Evolutionary conservation across 2,797 vertebrate species (phyloP).

Genomic region (Myripristis murdjan): DNA sequence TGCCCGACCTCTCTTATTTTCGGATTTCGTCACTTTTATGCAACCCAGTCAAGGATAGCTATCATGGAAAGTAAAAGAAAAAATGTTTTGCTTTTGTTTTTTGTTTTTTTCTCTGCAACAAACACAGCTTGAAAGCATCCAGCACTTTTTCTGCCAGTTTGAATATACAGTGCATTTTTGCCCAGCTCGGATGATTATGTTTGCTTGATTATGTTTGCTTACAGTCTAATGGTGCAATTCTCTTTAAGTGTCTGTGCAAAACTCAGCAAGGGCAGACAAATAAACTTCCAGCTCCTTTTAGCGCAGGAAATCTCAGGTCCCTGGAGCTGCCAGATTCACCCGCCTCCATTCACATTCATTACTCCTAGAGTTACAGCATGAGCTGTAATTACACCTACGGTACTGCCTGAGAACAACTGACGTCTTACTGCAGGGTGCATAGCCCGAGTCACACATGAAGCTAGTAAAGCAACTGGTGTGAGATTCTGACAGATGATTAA

Average conservation of each 20-base stretch:
- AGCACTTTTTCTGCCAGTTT: too few relatives aligned
- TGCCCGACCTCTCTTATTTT: too few relatives aligned
- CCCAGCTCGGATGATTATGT: too few relatives aligned
- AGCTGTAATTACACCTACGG: constrained; percentile 45
- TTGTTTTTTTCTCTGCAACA: too few relatives aligned
- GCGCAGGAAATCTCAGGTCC: neutral
- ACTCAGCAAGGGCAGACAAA: constrained; percentile 3
- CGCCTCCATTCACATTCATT: constrained; percentile 11
- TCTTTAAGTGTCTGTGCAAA: constrained; percentile 25
- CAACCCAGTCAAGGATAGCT: too few relatives aligned
- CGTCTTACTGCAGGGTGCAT: neutral
- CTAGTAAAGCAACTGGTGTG: constrained; percentile 21
- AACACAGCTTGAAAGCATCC: neutral
- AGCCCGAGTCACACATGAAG: constrained; percentile 19
- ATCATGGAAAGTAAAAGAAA: too few relatives aligned
- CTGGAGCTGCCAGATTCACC: constrained; percentile 1
- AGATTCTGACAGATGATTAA: constrained; percentile 18
- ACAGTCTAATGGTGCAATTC: constrained; percentile 34
- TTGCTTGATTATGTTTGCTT: too few relatives aligned
- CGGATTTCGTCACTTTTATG: too few relatives aligned
- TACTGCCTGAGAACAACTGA: constrained; percentile 20
- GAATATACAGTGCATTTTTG: too few relatives aligned
- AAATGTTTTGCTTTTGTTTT: too few relatives aligned
- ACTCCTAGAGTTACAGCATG: neutral
- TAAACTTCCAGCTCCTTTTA: constrained; percentile 16